These are phyloP conservation scores for Ataeniobius toweri DNA, from an alignment of 2,797 vertebrate genomes.

Conservation along the genomic window DNA sequence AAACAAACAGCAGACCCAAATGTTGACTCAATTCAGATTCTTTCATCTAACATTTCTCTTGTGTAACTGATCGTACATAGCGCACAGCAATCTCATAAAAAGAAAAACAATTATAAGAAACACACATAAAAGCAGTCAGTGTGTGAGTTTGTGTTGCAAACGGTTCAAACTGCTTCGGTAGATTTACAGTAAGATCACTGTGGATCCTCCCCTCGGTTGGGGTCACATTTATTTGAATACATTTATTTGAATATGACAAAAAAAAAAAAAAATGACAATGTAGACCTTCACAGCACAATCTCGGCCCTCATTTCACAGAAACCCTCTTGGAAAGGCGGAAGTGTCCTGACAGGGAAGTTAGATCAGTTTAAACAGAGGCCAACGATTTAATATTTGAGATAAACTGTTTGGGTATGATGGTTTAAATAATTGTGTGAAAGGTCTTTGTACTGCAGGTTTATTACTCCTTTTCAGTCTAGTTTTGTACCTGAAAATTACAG, in stretches of 20 bases:
- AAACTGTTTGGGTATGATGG: background rate
- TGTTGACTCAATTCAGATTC: constrained; percentile 60
- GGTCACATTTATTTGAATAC: constrained; percentile 44
- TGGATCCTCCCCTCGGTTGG: constrained; percentile 21
- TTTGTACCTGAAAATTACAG: background rate
- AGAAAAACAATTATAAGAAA: constrained; percentile 31
- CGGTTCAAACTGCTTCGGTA: constrained; percentile 3
- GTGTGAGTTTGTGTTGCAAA: constrained; percentile 11
- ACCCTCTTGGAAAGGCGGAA: constrained; percentile 27
- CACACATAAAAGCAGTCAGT: constrained; percentile 14
- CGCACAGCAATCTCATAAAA: constrained; percentile 55
- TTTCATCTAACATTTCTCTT: constrained; percentile 50
- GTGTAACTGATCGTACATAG: constrained; percentile 39
- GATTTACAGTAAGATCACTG: constrained; percentile 10
- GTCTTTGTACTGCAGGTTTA: background rate
- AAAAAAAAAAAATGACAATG: constrained; percentile 38
- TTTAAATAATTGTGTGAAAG: background rate
- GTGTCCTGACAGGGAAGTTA: constrained; percentile 30
- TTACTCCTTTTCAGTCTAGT: background rate
- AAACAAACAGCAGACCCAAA: constrained; percentile 53
- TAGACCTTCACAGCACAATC: constrained; percentile 23
- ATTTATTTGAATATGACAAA: constrained; percentile 9
- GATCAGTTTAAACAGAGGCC: constrained; percentile 1
- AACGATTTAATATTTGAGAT: background rate
- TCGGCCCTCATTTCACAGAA: constrained; percentile 20